phyloP scores from a whole-genome alignment of 2,797 vertebrate genomes.

The Coilia nasus region DNA sequence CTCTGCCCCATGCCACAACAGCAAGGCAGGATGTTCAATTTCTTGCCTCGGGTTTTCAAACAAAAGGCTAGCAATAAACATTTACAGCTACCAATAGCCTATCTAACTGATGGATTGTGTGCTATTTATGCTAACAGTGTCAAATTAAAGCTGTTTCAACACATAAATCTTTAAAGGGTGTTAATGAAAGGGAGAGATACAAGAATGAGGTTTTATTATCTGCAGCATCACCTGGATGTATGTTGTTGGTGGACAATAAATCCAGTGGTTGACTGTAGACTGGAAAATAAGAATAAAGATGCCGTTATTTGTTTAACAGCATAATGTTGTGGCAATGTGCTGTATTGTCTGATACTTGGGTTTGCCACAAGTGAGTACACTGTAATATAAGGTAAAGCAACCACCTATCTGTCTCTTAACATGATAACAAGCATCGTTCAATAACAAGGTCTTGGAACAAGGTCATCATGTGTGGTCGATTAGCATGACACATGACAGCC shows the following conservation, averaged over 20 bases:
- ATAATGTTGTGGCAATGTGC: not conserved
- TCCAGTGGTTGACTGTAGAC: not conserved
- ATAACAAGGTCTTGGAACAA: constrained; percentile 9
- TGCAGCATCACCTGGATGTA: constrained; percentile 1
- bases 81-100: constrained; percentile 52
- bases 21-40: constrained; percentile 63
- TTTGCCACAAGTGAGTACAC: not conserved
- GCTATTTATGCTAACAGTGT: constrained; percentile 19
- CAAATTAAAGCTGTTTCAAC: constrained; percentile 10
- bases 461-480: not conserved
- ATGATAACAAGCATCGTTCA: constrained; percentile 1
- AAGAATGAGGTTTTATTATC: not conserved
- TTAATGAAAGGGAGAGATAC: not conserved
- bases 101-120: not conserved
- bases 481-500: constrained; percentile 23
- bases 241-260: not conserved
- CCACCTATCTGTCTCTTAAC: not conserved
- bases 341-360: not conserved
- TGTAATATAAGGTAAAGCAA: not conserved
- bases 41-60: constrained; percentile 48
- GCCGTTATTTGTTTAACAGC: not conserved
- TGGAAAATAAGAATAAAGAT: not conserved
- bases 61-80: constrained; percentile 39
- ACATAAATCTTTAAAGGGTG: not conserved
- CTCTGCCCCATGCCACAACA: constrained; percentile 43